Conservation (phyloP, 2,797 vertebrate species). For the Lepidocolaptes lacrymiger region DNA sequence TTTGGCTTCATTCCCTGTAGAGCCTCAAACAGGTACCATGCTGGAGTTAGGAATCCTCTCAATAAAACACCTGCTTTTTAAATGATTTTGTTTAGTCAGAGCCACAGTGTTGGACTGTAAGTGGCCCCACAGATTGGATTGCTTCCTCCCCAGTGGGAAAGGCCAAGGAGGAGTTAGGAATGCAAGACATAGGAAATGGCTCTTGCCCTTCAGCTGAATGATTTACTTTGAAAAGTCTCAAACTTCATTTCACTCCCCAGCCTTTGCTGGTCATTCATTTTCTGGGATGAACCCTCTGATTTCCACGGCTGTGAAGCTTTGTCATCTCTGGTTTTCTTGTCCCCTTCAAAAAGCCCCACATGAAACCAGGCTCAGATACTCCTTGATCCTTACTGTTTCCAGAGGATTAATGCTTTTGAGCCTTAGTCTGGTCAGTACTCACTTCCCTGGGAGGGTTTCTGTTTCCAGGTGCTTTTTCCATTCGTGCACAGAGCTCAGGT, state of each 20-base stretch:
- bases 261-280: background rate
- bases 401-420: background rate
- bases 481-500: background rate
- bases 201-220: background rate
- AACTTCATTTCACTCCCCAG: background rate
- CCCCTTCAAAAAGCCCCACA: background rate
- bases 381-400: background rate
- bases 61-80: background rate
- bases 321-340: background rate
- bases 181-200: background rate
- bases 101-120: background rate
- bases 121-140: background rate
- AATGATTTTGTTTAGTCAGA: background rate
- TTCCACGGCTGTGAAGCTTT: background rate
- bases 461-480: background rate
- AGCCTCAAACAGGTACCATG: background rate
- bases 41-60: background rate
- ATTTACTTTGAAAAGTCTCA: background rate
- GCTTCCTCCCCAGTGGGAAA: background rate
- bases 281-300: background rate
- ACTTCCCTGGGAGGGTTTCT: background rate
- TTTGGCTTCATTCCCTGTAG: background rate
- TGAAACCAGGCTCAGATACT: background rate
- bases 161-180: background rate
- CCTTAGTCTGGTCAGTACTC: background rate